These are phyloP conservation scores for Porphyrio hochstetteri DNA, from an alignment of 2,113 vertebrate genomes.

Conservation along the genomic window DNA sequence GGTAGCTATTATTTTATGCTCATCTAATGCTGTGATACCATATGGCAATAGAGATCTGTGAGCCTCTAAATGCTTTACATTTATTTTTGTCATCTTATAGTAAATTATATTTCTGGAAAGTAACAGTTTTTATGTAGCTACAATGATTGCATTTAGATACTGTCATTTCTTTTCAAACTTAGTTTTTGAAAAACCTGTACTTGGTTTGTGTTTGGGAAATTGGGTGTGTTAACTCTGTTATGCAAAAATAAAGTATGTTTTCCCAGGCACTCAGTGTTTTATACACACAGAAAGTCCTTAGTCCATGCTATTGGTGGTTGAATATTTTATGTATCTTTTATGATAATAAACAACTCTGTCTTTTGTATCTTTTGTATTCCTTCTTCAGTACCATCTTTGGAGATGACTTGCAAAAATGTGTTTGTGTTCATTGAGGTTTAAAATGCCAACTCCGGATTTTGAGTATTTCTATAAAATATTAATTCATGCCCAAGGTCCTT, in stretches of 20 bases:
- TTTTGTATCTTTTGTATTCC: neutral
- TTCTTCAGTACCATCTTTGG: neutral
- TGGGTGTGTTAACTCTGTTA: neutral
- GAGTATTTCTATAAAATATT: neutral
- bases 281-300: neutral
- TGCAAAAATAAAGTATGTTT: neutral
- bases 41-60: constrained; percentile 26
- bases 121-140: neutral
- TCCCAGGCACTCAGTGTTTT: neutral
- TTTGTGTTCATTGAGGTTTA: neutral
- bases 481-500: neutral
- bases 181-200: neutral
- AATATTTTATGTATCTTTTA: neutral
- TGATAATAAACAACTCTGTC: neutral
- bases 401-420: neutral
- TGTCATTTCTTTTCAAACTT: neutral
- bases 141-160: neutral
- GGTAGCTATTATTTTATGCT: constrained; percentile 59
- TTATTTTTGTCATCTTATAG: constrained; percentile 12
- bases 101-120: constrained; percentile 23
- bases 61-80: constrained; percentile 22
- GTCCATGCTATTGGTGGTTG: neutral
- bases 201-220: neutral
- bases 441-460: neutral
- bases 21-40: constrained; percentile 50